A percentile compares a stretch with the other conserved stretches of the same genome.
These are phyloP conservation scores for Phlogophora meticulosa DNA, from an alignment of 2,888 invertebrate genomes.

Conservation along the genomic window DNA sequence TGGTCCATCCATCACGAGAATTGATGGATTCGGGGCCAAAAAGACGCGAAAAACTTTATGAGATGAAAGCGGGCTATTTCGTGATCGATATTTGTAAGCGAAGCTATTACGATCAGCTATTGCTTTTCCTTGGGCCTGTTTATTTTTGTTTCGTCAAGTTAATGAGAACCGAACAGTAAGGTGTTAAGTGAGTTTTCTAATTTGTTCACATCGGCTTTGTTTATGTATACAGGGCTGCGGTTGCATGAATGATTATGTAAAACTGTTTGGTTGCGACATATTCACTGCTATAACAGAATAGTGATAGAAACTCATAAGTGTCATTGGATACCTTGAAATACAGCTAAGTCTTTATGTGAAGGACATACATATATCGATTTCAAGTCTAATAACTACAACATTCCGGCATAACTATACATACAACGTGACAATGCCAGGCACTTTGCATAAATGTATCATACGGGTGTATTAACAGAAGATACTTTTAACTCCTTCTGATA, in stretches of 20 bases:
- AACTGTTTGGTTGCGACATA: background rate
- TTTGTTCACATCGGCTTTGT: conserved; percentile 28
- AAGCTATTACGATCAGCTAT: conserved; percentile 81
- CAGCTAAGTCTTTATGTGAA: background rate
- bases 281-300: background rate
- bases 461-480: background rate
- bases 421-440: background rate
- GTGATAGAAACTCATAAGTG: background rate
- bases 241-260: background rate
- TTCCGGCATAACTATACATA: background rate
- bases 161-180: conserved; percentile 53
- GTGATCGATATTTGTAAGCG: conserved; percentile 85
- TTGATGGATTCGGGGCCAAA: conserved; percentile 90
- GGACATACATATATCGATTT: background rate
- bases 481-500: background rate
- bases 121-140: conserved; percentile 71
- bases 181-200: conserved; percentile 52
- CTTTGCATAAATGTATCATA: background rate
- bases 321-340: background rate
- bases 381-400: background rate
- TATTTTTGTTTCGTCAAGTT: conserved; percentile 57
- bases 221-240: conserved; percentile 20
- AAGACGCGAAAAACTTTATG: conserved; percentile 82
- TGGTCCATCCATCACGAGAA: conserved; percentile 90
- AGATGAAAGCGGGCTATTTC: conserved; percentile 88